Conservation (phyloP, 2,888 invertebrate species). For the Coremacera marginata region DNA sequence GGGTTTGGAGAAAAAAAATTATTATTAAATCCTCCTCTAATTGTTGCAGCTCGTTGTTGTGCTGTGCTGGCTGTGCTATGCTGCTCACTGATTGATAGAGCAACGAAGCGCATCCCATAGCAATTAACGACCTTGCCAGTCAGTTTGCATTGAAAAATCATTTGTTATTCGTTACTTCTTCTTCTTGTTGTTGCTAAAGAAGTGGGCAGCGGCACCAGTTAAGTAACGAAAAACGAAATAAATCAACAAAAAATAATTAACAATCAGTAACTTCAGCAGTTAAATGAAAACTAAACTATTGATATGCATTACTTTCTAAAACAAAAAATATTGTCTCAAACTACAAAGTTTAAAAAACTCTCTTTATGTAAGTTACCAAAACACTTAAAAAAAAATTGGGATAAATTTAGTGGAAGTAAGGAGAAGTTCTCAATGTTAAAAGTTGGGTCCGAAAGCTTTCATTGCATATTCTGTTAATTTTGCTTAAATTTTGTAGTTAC, state of each 20-base stretch:
- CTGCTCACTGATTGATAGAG: slow-evolving; percentile 6
- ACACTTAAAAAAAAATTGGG: no score
- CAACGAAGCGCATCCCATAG: slow-evolving; percentile 19
- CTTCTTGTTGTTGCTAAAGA: slow-evolving; percentile 3
- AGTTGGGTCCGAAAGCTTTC: no score
- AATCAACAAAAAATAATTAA: background rate
- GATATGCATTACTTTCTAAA: no score
- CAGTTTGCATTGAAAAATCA: slow-evolving; percentile 21
- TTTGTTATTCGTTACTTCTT: slow-evolving; percentile 1
- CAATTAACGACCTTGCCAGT: slow-evolving; percentile 29
- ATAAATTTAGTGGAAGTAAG: no score
- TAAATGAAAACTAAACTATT: background rate
- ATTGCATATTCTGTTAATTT: no score
- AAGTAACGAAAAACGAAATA: background rate
- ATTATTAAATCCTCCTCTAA: slow-evolving; percentile 24
- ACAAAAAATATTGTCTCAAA: no score
- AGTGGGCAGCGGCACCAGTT: no score
- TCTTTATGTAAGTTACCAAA: no score
- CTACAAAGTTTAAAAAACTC: no score
- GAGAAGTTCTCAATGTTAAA: no score
- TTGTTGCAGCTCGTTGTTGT: background rate
- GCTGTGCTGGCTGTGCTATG: background rate
- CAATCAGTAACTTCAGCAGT: background rate
- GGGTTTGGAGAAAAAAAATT: background rate
- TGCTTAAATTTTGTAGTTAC: no score